Conservation (phyloP, 2,113 vertebrate genomes). For the Mustela nigripes region DNA sequence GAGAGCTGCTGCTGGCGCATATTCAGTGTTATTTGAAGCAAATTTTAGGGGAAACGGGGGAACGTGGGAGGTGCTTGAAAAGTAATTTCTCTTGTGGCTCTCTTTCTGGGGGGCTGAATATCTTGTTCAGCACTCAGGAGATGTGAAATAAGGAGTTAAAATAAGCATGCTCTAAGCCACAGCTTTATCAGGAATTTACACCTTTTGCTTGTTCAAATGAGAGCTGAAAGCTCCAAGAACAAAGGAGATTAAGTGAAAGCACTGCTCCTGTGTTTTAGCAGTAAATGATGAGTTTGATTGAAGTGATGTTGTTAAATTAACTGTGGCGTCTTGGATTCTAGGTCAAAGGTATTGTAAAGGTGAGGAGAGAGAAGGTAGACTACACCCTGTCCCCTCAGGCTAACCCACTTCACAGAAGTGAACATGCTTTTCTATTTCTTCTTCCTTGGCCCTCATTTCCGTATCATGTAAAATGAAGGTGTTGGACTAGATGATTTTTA, state of each 20-base stretch:
- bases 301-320: not conserved
- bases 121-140: constrained; percentile 40
- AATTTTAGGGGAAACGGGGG: not conserved
- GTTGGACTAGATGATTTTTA: not conserved
- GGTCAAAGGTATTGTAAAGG: not conserved
- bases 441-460: not conserved
- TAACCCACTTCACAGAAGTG: not conserved
- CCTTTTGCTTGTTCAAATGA: not conserved
- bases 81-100: not conserved
- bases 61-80: not conserved
- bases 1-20: not conserved
- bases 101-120: not conserved
- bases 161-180: not conserved
- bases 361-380: not conserved
- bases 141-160: not conserved
- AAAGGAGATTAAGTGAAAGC: not conserved
- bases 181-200: not conserved
- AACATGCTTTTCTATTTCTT: not conserved
- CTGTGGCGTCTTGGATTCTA: not conserved
- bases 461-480: not conserved
- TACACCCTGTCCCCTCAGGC: not conserved
- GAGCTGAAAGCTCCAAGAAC: not conserved
- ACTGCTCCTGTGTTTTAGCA: not conserved
- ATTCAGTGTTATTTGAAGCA: not conserved
- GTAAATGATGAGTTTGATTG: not conserved